Base-by-base conservation (phyloP, 2,888 invertebrate species). In the Resseliella maxima region DNA sequence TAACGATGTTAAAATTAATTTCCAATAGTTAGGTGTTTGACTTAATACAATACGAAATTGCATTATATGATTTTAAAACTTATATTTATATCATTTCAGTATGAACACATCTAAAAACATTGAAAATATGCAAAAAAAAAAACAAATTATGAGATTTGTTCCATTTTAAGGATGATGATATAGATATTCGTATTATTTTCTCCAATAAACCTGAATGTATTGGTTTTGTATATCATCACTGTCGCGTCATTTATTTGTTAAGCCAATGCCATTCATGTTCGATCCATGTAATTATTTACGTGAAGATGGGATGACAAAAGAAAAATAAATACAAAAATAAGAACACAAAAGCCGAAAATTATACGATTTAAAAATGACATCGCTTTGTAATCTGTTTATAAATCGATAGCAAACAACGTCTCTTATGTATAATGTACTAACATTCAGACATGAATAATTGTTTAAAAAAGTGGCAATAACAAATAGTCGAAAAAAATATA, bases 171-270 rank as follows among this genome's bases (percentile, higher is more conserved):
- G 31, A 72, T 59, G 27, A 59, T 59, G 41, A 41, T n/a, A 50
- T 41, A 21, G 50, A 59, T 27, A 24, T 8, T 59, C 12, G 18
- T 50, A 50, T 72, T 27, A 72, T 72, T 31, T 31, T 12, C 10
- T 72, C 15, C 31, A 72, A 72, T 72, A 72, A 15, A 10, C 72
- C 31, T 72, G 72, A 35, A 6, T 27, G 72, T 72, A 5, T 72
- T 72, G 72, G 31, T 31, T 72, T 72, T 72, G 72, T 72, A 72
- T 72, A 41, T n/a, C 15, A 31, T 12, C 18, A 31, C 27, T 31
- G 72, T 72, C 72, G 72, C 35, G 35, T 72, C 72, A 72, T 31
- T 59, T 72, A 72, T 72, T 72, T 72, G 72, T 35, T 72, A 31
- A 15, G 72, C 72, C 72, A 59, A 59, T 50, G 21, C 50, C 59